A percentile compares a stretch with the other conserved stretches of the same genome.
These are phyloP conservation scores for Ciona savignyi DNA, from an alignment of 23 tunicate species.

Conservation along the genomic window DNA sequence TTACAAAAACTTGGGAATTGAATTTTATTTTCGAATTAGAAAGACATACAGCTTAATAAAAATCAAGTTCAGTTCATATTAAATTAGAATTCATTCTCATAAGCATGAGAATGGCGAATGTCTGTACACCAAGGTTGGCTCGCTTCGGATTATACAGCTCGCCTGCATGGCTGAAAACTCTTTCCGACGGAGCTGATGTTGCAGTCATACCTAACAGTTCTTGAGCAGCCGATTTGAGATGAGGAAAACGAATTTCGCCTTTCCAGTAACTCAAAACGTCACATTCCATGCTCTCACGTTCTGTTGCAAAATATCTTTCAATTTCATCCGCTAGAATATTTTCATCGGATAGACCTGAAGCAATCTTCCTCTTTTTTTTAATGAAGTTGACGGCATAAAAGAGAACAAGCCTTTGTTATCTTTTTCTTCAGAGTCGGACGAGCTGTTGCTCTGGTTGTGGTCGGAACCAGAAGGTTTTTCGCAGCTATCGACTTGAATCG, in stretches of 20 bases:
- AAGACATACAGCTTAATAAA: too few species aligned
- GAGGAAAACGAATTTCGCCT: conserved; percentile 39
- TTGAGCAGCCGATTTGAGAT: conserved; percentile 18
- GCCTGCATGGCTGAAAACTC: too few species aligned
- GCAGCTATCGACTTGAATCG: neutral
- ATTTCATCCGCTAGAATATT: neutral
- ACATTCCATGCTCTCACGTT: conserved; percentile 42
- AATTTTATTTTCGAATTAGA: too few species aligned
- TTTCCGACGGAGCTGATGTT: conserved; percentile 15
- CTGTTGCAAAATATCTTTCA: conserved; percentile 26
- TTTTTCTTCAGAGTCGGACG: neutral
- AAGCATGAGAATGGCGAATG: too few species aligned
- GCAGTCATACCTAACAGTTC: conserved; percentile 38
- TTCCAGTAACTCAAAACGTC: conserved; percentile 42
- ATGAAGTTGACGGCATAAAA: neutral
- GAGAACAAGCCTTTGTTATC: neutral
- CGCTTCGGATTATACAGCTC: too few species aligned
- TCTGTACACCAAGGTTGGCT: too few species aligned
- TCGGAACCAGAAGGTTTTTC: conserved; percentile 3
- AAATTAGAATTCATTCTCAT: too few species aligned
- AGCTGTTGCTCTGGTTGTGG: too few species aligned
- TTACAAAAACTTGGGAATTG: too few species aligned
- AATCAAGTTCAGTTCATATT: too few species aligned
- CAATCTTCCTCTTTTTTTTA: neutral
- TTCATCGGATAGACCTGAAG: neutral